These are phyloP conservation scores for Drosophila bifasciata DNA, from an alignment of 1,140 invertebrate species.

Conservation along the genomic window DNA sequence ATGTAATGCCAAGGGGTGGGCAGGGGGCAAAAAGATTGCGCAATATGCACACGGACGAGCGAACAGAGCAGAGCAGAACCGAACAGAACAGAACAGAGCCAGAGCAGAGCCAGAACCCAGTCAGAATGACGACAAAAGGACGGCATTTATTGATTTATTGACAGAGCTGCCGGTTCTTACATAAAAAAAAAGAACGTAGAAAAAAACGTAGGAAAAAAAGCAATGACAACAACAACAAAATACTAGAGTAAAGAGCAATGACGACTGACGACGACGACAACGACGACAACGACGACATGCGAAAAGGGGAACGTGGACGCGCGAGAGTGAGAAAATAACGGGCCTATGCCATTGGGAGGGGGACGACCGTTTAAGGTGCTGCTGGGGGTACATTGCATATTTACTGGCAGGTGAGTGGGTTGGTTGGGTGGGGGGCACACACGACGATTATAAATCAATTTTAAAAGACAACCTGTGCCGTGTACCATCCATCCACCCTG, in stretches of 20 bases:
- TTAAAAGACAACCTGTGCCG: too few species aligned
- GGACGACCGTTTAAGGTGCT: too few species aligned
- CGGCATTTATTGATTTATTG: constrained; percentile 72
- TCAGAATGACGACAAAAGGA: constrained; percentile 60
- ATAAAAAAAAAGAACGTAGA: constrained; percentile 31
- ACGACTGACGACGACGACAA: constrained; percentile 2
- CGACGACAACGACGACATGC: constrained; percentile 3
- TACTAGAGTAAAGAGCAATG: too few species aligned
- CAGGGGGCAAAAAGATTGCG: constrained; percentile 49
- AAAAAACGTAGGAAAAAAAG: constrained; percentile 14
- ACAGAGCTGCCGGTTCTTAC: constrained; percentile 35
- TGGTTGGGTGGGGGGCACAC: too few species aligned
- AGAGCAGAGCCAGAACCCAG: background rate
- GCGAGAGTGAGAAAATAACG: too few species aligned
- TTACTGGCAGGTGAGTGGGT: too few species aligned
- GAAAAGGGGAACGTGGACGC: background rate
- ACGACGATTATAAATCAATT: too few species aligned
- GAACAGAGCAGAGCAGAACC: constrained; percentile 25
- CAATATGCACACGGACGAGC: constrained; percentile 69
- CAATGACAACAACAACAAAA: too few species aligned
- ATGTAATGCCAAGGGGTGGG: constrained; percentile 10
- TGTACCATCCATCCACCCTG: too few species aligned
- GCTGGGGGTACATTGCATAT: too few species aligned
- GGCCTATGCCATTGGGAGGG: too few species aligned
- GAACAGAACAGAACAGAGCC: constrained; percentile 3